phyloP scores from a whole-genome alignment of 2,797 vertebrate genomes.

The Cichlasoma orientale region DNA sequence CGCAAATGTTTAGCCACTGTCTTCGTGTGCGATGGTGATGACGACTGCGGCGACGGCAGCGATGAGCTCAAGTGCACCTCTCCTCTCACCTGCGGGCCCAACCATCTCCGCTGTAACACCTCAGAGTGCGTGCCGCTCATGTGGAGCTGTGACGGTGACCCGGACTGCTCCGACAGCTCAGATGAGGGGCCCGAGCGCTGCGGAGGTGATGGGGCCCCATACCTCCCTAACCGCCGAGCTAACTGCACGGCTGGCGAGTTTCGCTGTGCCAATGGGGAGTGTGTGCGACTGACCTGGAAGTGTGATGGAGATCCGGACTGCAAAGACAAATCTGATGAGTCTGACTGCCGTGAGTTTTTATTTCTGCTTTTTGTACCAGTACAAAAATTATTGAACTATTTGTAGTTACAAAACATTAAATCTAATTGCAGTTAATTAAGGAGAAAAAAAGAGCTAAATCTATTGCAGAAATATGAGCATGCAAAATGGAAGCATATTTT shows the following conservation, averaged over 20 bases:
- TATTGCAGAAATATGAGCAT: not conserved
- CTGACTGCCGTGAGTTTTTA: conserved; percentile 89
- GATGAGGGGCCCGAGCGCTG: conserved; percentile 90
- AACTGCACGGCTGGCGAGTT: conserved; percentile 88
- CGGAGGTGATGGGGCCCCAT: conserved; percentile 69
- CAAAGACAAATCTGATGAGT: conserved; percentile 97
- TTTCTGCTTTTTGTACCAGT: not conserved
- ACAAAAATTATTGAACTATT: not conserved
- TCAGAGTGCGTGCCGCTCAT: conserved; percentile 90
- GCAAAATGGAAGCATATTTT: not conserved
- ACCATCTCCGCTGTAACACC: conserved; percentile 91
- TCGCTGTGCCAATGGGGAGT: conserved; percentile 91
- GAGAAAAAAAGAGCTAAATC: not conserved
- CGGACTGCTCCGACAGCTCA: conserved; percentile 91
- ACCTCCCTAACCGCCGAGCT: conserved; percentile 63
- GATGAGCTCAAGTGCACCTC: conserved; percentile 90
- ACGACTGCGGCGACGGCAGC: conserved; percentile 92
- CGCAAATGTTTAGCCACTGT: conserved; percentile 89
- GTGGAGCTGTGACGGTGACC: conserved; percentile 96
- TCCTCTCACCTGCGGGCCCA: conserved; percentile 88
- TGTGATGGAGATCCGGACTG: conserved; percentile 96
- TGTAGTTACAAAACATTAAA: not conserved
- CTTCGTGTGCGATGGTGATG: conserved; percentile 91
- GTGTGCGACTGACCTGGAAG: conserved; percentile 92
- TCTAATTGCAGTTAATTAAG: not conserved